These are phyloP conservation scores for Ploceus nigricollis DNA, from an alignment of 2,113 vertebrate species.

Conservation along the genomic window DNA sequence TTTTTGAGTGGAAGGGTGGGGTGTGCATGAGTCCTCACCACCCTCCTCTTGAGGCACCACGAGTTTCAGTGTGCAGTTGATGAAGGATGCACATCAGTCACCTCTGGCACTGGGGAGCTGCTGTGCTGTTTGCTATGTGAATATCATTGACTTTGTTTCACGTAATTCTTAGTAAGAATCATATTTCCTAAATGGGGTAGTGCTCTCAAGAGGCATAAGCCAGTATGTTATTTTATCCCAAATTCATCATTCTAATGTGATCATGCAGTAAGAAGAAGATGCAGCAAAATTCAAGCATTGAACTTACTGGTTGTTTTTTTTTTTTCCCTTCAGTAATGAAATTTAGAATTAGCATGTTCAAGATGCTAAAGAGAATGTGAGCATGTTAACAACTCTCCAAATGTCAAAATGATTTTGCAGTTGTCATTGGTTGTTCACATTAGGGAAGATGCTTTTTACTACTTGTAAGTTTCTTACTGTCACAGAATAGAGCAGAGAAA, in stretches of 20 bases:
- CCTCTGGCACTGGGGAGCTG: neutral
- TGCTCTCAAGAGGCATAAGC: neutral
- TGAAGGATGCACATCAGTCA: accelerated
- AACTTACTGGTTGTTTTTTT: neutral
- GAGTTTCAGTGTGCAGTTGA: accelerated
- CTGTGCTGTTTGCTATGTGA: accelerated
- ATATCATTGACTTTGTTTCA: neutral
- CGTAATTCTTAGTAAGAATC: neutral
- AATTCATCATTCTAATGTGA: neutral
- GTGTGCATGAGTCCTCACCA: accelerated
- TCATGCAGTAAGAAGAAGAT: neutral
- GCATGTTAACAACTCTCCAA: constrained; percentile 18
- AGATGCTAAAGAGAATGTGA: constrained; percentile 19
- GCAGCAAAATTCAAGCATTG: neutral
- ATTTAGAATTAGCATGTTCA: constrained; percentile 40
- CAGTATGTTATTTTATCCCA: neutral
- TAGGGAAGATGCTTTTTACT: neutral
- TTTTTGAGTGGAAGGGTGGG: neutral
- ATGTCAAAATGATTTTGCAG: constrained; percentile 42
- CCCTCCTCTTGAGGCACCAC: neutral
- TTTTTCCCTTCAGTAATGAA: neutral
- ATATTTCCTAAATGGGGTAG: neutral
- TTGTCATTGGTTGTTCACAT: neutral
- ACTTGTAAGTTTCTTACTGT: neutral
- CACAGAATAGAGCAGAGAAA: constrained; percentile 1